These are phyloP conservation scores for Palaemon carinicauda DNA, from an alignment of 1,140 invertebrate species.

Conservation along the genomic window DNA sequence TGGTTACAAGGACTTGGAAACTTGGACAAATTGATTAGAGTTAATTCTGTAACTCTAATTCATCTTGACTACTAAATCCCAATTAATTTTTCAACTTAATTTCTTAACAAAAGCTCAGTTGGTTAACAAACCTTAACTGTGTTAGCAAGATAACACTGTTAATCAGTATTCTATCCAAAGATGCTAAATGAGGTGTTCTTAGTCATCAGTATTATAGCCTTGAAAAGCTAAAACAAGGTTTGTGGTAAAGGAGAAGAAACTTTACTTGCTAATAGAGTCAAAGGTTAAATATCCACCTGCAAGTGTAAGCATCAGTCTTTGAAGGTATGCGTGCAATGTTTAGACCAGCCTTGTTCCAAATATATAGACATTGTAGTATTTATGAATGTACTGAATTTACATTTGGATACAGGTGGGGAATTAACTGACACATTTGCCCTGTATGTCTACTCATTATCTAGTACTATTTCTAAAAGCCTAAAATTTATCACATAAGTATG, in stretches of 20 bases:
- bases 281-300: background rate
- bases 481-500: background rate
- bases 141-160: background rate
- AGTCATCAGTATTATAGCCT: too few relatives aligned
- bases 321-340: background rate
- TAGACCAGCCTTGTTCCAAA: background rate
- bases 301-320: too few relatives aligned
- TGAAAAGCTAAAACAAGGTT: too few relatives aligned
- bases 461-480: background rate
- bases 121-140: background rate
- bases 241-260: too few relatives aligned
- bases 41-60: too few relatives aligned
- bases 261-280: background rate
- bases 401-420: background rate
- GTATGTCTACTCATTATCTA: constrained; percentile 10
- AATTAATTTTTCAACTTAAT: background rate
- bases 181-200: too few relatives aligned
- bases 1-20: too few relatives aligned
- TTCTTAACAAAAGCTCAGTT: too few relatives aligned
- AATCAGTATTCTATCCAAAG: too few relatives aligned
- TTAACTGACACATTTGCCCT: background rate
- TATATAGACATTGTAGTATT: background rate
- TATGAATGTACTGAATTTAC: background rate
- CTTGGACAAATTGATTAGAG: too few relatives aligned
- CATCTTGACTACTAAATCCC: too few relatives aligned